Evolutionary conservation across 2,797 vertebrate genomes (phyloP).

Genomic region (Sebastes variabilis): DNA sequence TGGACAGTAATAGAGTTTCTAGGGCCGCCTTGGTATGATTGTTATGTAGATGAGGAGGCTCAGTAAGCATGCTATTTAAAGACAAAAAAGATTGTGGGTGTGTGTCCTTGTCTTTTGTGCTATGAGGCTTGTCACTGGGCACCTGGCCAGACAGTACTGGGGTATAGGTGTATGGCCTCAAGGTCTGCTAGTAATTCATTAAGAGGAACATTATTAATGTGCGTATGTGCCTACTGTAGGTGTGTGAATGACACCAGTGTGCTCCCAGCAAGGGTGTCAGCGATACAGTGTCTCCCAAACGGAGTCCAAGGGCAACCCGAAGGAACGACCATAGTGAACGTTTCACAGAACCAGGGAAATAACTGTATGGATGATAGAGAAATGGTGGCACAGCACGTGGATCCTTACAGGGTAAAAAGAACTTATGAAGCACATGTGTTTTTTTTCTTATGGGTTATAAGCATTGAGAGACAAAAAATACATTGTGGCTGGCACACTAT

Average conservation of each 20-base stretch:
- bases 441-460: background rate
- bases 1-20: constrained; percentile 37
- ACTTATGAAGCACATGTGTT: background rate
- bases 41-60: constrained; percentile 58
- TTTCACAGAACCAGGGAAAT: background rate
- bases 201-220: constrained; percentile 67
- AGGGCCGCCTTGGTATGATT: constrained; percentile 21
- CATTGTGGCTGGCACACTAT: background rate
- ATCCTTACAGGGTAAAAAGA: constrained; percentile 3
- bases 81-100: constrained; percentile 40
- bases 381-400: background rate
- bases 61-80: constrained; percentile 61
- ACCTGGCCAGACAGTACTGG: constrained; percentile 62
- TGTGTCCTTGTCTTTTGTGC: constrained; percentile 63
- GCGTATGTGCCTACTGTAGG: constrained; percentile 9
- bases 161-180: constrained; percentile 62
- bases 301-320: constrained; percentile 51
- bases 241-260: background rate
- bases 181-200: constrained; percentile 79
- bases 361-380: constrained; percentile 3
- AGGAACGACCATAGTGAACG: background rate
- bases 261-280: constrained; percentile 45
- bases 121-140: constrained; percentile 68
- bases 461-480: background rate
- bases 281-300: constrained; percentile 11